Percentiles rank a stretch among this genome's conserved stretches.
These are phyloP conservation scores for Panagrolaimus sp. DNA, from an alignment of 1,140 invertebrate genomes.

Conservation along the genomic window DNA sequence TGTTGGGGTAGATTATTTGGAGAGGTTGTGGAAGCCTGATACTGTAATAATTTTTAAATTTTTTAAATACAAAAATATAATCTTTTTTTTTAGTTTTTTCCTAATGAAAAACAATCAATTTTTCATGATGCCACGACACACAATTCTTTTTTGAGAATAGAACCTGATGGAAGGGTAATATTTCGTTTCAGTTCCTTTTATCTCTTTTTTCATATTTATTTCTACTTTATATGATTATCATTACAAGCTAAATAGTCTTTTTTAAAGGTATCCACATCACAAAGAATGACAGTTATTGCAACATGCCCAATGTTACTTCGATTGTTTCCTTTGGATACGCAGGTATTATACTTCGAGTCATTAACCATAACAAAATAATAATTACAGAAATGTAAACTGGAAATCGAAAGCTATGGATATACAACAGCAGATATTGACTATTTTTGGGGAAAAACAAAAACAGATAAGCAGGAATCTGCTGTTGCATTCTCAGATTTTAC, in stretches of 20 bases:
- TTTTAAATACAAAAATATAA: neutral
- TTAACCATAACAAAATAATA: too few relatives aligned
- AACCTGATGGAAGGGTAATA: slow-evolving; percentile 58
- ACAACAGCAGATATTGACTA: slow-evolving; percentile 82
- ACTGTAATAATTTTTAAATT: slow-evolving; percentile 61
- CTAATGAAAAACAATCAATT: slow-evolving; percentile 93
- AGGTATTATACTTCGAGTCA: slow-evolving; percentile 59
- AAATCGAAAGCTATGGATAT: slow-evolving; percentile 76
- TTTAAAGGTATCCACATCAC: slow-evolving; percentile 37
- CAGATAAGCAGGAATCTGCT: slow-evolving; percentile 24
- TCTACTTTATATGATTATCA: too few relatives aligned
- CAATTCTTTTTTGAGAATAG: slow-evolving; percentile 64
- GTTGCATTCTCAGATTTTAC: slow-evolving; percentile 33
- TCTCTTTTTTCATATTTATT: neutral
- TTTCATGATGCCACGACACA: slow-evolving; percentile 92
- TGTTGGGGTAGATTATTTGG: slow-evolving; percentile 78
- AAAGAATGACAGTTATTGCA: slow-evolving; percentile 84
- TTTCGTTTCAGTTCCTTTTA: too few relatives aligned
- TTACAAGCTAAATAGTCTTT: neutral
- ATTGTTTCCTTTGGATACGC: slow-evolving; percentile 93
- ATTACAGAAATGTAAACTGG: slow-evolving; percentile 11
- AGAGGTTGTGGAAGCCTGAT: slow-evolving; percentile 62
- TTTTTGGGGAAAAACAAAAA: slow-evolving; percentile 38
- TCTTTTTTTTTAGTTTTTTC: slow-evolving; percentile 72
- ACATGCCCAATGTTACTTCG: slow-evolving; percentile 92